Evolutionary conservation across 2,797 vertebrate species (phyloP).

Genomic region (Acanthurus tractus): DNA sequence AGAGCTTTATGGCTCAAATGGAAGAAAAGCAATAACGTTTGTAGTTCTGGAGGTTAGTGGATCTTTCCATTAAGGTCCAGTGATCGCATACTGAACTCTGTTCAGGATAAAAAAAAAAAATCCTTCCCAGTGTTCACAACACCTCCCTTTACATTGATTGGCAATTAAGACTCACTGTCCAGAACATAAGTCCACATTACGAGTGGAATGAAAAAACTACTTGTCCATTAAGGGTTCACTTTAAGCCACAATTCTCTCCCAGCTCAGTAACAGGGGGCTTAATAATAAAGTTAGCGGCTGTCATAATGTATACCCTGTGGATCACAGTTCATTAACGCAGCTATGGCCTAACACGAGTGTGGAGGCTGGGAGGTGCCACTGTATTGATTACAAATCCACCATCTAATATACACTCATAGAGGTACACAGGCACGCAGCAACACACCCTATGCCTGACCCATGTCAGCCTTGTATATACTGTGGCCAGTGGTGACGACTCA

Average conservation of each 20-base stretch:
- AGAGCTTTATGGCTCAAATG: conserved; percentile 44
- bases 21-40: conserved; percentile 52
- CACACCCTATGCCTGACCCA: conserved; percentile 68
- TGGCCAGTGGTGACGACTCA: conserved; percentile 73
- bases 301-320: conserved; percentile 78
- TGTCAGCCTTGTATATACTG: conserved; percentile 62
- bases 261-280: conserved; percentile 52
- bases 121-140: conserved; percentile 45
- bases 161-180: conserved; percentile 75
- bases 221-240: conserved; percentile 78
- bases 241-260: conserved; percentile 61
- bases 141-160: conserved; percentile 69
- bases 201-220: conserved; percentile 53
- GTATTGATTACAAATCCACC: conserved; percentile 76
- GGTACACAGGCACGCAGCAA: conserved; percentile 20
- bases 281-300: conserved; percentile 81
- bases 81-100: conserved; percentile 46
- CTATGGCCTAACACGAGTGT: conserved; percentile 60
- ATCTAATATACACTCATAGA: conserved; percentile 42
- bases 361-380: conserved; percentile 44
- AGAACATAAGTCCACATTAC: conserved; percentile 76
- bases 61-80: conserved; percentile 47
- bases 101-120: conserved; percentile 37
- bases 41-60: conserved; percentile 40
- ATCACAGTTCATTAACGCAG: conserved; percentile 79